phyloP scores from a whole-genome alignment of 1,140 invertebrate genomes.

The Armadillidium nasatum region DNA sequence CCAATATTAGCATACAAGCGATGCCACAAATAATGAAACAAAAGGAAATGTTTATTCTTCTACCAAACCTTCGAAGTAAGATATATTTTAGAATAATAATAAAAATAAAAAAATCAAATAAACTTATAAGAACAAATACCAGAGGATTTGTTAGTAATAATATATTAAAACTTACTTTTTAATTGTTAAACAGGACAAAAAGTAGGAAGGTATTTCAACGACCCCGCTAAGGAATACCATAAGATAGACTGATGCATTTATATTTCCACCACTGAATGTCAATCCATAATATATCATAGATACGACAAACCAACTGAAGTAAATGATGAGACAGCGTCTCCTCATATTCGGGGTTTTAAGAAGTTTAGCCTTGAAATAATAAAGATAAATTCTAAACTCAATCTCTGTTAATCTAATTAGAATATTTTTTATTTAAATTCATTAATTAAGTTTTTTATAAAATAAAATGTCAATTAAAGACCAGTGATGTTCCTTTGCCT shows the following conservation, averaged over 20 bases:
- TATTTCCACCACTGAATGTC: constrained; percentile 69
- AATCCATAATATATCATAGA: constrained; percentile 67
- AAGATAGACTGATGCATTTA: constrained; percentile 48
- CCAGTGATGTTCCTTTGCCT: no score
- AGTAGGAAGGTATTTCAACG: constrained; percentile 42
- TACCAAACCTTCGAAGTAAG: constrained; percentile 26
- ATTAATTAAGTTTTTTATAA: no score
- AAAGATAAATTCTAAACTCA: no score
- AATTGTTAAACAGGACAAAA: background rate
- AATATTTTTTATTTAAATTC: no score
- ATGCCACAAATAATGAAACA: constrained; percentile 33
- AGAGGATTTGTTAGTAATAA: no score
- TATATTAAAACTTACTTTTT: background rate
- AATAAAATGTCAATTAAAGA: no score
- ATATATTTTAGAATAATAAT: constrained; percentile 13
- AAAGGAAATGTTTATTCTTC: constrained; percentile 22
- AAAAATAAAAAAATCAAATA: no score
- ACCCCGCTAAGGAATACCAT: constrained; percentile 40
- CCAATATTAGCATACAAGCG: constrained; percentile 29
- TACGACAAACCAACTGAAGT: constrained; percentile 65
- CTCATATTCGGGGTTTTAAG: constrained; percentile 65
- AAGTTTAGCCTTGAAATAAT: constrained; percentile 18
- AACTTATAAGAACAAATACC: no score
- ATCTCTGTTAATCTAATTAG: no score
- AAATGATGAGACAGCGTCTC: constrained; percentile 65